These are phyloP conservation scores for Petrolisthes cinctipes DNA, from an alignment of 2,888 invertebrate genomes.

Conservation along the genomic window DNA sequence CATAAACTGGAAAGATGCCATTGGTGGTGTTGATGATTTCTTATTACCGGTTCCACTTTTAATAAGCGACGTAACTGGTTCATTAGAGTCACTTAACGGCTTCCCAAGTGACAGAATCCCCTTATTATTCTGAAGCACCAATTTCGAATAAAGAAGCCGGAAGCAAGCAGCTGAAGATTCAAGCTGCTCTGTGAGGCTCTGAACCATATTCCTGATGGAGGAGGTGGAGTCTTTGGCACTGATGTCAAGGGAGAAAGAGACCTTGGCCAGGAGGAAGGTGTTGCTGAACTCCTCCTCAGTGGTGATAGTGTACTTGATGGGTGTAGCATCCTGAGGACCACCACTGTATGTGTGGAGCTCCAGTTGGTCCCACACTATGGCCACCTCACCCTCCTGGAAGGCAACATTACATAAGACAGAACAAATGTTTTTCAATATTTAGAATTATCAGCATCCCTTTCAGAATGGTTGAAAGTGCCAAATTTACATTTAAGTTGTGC, in stretches of 20 bases:
- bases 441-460: not conserved
- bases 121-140: slow-evolving; percentile 39
- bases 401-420: not conserved
- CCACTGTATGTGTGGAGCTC: slow-evolving; percentile 29
- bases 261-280: slow-evolving; percentile 31
- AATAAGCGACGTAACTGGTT: slow-evolving; percentile 8
- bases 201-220: slow-evolving; percentile 14
- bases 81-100: slow-evolving; percentile 2
- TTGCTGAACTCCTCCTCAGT: slow-evolving; percentile 27
- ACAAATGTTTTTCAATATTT: not conserved
- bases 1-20: slow-evolving; percentile 37
- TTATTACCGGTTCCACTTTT: slow-evolving; percentile 37
- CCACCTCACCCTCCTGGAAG: slow-evolving; percentile 40
- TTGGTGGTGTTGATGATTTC: slow-evolving; percentile 21
- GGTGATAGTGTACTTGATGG: not conserved
- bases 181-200: slow-evolving; percentile 25
- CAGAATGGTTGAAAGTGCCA: not conserved
- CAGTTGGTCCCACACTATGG: slow-evolving; percentile 43
- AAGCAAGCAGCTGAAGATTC: slow-evolving; percentile 48
- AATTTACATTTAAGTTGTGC: too few species aligned
- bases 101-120: slow-evolving; percentile 28
- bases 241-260: slow-evolving; percentile 31
- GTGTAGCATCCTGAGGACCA: not conserved
- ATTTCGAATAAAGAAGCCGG: slow-evolving; percentile 24
- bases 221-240: slow-evolving; percentile 24